Evolutionary conservation across 2,797 vertebrate genomes (phyloP).

Genomic region (Huso huso): DNA sequence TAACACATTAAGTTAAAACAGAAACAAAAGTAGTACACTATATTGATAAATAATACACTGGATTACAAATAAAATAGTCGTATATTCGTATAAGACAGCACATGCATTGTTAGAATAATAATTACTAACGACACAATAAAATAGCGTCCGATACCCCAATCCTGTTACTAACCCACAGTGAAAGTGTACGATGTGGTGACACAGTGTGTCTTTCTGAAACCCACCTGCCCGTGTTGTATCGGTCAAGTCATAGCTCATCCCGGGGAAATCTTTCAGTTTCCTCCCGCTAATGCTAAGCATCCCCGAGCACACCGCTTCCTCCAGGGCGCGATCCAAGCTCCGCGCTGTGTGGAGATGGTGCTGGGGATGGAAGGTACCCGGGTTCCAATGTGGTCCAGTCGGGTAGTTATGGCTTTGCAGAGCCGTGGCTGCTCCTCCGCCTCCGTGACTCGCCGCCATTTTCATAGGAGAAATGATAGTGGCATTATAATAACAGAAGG

Average conservation of each 20-base stretch:
- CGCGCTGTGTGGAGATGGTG: slow-evolving; percentile 72
- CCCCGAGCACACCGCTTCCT: slow-evolving; percentile 85
- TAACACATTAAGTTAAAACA: no score
- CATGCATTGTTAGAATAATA: no score
- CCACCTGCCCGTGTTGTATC: slow-evolving; percentile 93
- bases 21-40: no score
- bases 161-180: neutral
- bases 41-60: no score
- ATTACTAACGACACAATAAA: no score
- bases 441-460: slow-evolving; percentile 92
- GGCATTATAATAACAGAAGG: slow-evolving; percentile 58
- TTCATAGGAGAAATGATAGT: slow-evolving; percentile 59
- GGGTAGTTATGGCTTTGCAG: slow-evolving; percentile 62
- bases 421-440: slow-evolving; percentile 61
- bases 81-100: no score
- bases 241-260: slow-evolving; percentile 78
- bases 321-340: slow-evolving; percentile 87
- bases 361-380: slow-evolving; percentile 59
- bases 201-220: slow-evolving; percentile 18
- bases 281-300: slow-evolving; percentile 86
- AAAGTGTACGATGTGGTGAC: neutral
- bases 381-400: slow-evolving; percentile 73
- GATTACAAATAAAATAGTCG: no score
- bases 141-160: no score
- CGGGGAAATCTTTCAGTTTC: slow-evolving; percentile 88